phyloP scores from a whole-genome alignment of 2,797 vertebrate genomes.

The Mareca penelope region DNA sequence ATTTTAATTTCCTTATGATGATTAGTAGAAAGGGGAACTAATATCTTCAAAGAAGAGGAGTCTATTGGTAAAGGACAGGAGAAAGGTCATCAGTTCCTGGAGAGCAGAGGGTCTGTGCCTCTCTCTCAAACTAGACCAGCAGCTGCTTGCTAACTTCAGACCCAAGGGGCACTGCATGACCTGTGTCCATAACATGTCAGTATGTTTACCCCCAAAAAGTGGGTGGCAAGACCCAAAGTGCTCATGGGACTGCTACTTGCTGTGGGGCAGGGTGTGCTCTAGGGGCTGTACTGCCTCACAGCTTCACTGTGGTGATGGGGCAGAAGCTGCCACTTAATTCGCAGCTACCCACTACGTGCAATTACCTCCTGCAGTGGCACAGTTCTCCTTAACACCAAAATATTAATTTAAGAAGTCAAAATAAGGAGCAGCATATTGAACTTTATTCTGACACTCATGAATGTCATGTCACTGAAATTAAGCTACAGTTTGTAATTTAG shows the following conservation, averaged over 20 bases:
- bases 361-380: background rate
- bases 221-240: background rate
- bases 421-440: background rate
- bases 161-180: background rate
- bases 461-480: background rate
- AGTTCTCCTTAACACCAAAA: background rate
- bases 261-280: background rate
- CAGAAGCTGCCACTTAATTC: background rate
- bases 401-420: background rate
- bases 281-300: background rate
- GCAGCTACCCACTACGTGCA: background rate
- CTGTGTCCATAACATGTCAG: accelerated
- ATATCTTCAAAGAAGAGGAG: background rate
- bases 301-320: accelerated
- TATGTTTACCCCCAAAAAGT: background rate
- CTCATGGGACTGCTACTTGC: background rate
- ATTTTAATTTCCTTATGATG: background rate
- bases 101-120: background rate
- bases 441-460: background rate
- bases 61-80: background rate
- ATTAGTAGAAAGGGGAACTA: background rate
- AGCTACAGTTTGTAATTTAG: background rate
- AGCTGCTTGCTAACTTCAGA: background rate
- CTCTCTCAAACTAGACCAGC: background rate
- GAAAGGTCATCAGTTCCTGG: accelerated